A percentile compares a stretch with the other conserved stretches of the same genome.
Conservation (phyloP, 2,888 invertebrate species). For the Dicyrtomina minuta region DNA sequence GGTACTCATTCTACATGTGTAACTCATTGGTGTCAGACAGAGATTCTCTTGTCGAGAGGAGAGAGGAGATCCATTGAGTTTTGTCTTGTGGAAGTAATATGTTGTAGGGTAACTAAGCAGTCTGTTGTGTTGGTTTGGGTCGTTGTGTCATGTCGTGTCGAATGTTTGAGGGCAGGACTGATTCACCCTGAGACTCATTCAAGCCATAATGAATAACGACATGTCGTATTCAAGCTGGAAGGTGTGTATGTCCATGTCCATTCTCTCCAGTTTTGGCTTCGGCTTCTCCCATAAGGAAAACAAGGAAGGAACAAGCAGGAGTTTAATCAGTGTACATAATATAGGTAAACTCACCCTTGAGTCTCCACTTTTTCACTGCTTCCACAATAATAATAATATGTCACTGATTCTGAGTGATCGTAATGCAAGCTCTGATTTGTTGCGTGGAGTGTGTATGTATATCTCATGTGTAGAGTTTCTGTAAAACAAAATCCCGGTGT, state of each 20-base stretch:
- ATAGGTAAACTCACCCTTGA: constrained; percentile 22
- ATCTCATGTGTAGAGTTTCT: not conserved
- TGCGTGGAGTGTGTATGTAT: not conserved
- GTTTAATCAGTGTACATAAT: constrained; percentile 15
- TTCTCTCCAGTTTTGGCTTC: constrained; percentile 16
- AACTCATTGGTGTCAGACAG: constrained; percentile 28
- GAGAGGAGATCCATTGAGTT: constrained; percentile 4
- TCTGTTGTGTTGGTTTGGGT: constrained; percentile 20
- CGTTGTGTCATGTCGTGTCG: constrained; percentile 31
- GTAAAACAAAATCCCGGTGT: not conserved
- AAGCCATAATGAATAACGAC: constrained; percentile 32
- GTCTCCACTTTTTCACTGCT: constrained; percentile 11
- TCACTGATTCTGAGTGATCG: constrained; percentile 7
- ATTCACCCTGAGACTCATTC: constrained; percentile 26
- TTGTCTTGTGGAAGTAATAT: constrained; percentile 20
- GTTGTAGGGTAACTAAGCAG: constrained; percentile 9
- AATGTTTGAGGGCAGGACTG: constrained; percentile 32
- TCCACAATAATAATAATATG: constrained; percentile 15
- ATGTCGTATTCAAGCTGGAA: constrained; percentile 21
- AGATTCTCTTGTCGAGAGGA: not conserved
- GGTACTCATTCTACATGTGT: constrained; percentile 13
- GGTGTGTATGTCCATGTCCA: constrained; percentile 17
- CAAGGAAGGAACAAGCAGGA: constrained; percentile 14
- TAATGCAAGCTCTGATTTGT: constrained; percentile 3
- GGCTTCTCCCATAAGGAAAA: constrained; percentile 21